A percentile compares a stretch with the other conserved stretches of the same genome.
Conservation (phyloP, 2,888 invertebrate species). For the Cyaniris semiargus region DNA sequence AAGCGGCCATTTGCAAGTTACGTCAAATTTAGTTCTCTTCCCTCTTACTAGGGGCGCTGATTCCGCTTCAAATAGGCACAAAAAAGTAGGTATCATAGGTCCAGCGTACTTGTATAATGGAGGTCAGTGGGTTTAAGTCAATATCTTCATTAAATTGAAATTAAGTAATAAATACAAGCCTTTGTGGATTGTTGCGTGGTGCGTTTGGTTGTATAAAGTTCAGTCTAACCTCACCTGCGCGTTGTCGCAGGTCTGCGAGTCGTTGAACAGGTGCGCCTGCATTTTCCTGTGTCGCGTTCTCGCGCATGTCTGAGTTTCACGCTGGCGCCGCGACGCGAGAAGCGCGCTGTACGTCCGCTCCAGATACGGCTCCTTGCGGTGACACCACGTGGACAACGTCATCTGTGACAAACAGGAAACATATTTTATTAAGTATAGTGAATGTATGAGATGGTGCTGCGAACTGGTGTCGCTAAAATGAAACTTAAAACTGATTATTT, state of each 20-base stretch:
- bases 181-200: slow-evolving; percentile 3
- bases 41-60: too few species aligned
- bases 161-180: neutral
- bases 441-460: too few species aligned
- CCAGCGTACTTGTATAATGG: too few species aligned
- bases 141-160: too few species aligned
- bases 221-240: slow-evolving; percentile 76
- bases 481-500: too few species aligned
- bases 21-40: too few species aligned
- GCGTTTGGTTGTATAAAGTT: slow-evolving; percentile 35
- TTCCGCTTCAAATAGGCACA: too few species aligned
- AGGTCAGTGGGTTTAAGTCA: too few species aligned
- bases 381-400: slow-evolving; percentile 69
- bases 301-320: slow-evolving; percentile 38
- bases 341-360: slow-evolving; percentile 58
- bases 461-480: too few species aligned
- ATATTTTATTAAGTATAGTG: too few species aligned
- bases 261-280: slow-evolving; percentile 61
- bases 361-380: slow-evolving; percentile 51
- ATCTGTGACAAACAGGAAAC: slow-evolving; percentile 48
- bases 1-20: too few species aligned
- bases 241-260: slow-evolving; percentile 66
- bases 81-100: too few species aligned
- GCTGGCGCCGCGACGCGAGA: slow-evolving; percentile 53
- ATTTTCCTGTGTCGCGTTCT: slow-evolving; percentile 53